These are phyloP conservation scores for Neotragus pygmaeus DNA, from an alignment of 2,113 vertebrate species.

Conservation along the genomic window DNA sequence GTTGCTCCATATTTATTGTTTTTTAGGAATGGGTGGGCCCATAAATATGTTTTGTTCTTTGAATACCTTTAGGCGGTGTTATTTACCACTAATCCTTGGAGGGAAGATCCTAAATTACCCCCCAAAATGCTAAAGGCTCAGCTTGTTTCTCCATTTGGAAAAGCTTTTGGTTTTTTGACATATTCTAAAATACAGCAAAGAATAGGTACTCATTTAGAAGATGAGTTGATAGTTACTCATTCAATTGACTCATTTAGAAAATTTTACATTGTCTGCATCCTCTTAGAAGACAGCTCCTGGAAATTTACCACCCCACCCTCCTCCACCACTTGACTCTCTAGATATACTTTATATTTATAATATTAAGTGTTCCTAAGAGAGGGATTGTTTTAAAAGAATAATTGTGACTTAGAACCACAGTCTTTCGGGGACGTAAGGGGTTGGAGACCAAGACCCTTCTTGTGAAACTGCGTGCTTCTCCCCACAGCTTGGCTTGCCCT, in stretches of 20 bases:
- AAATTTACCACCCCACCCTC: not conserved
- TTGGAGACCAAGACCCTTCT: not conserved
- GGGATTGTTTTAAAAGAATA: not conserved
- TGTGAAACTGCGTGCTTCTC: not conserved
- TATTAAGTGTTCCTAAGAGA: not conserved
- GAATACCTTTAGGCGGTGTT: not conserved
- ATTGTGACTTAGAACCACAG: not conserved
- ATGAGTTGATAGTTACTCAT: not conserved
- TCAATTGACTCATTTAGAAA: not conserved
- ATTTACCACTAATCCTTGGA: not conserved
- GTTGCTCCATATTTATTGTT: not conserved
- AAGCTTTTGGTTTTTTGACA: not conserved
- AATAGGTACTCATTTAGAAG: not conserved
- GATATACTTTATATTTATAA: not conserved
- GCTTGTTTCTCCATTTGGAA: constrained; percentile 10
- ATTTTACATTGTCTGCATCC: not conserved
- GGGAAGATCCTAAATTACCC: constrained; percentile 10
- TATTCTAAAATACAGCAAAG: not conserved
- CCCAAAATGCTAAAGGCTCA: not conserved
- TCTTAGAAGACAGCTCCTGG: not conserved
- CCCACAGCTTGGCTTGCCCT: constrained; percentile 83
- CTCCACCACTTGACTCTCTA: not conserved
- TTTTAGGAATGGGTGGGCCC: not conserved
- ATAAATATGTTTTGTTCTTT: constrained; percentile 23
- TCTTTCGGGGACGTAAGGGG: not conserved